Evolutionary conservation across 2,113 vertebrate species (phyloP).

Genomic region (Theristicus caerulescens): DNA sequence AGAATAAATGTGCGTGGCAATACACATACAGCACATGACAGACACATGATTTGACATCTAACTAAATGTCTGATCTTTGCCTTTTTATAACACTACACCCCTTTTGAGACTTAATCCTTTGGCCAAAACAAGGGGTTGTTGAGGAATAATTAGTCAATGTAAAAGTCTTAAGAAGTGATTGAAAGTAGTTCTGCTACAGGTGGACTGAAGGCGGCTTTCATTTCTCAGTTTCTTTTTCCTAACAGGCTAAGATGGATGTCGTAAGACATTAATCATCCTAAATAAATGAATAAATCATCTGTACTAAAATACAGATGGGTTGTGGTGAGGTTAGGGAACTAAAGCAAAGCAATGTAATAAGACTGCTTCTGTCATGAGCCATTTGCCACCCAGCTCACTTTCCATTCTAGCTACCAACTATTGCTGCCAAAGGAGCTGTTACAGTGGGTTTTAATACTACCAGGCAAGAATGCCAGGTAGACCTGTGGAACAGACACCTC

Average conservation of each 20-base stretch:
- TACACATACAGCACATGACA: background rate
- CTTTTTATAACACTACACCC: background rate
- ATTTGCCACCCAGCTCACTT: background rate
- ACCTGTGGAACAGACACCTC: background rate
- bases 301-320: background rate
- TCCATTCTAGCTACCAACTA: background rate
- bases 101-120: background rate
- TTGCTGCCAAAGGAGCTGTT: background rate
- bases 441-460: background rate
- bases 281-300: background rate
- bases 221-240: background rate
- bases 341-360: background rate
- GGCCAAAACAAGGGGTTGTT: background rate
- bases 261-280: background rate
- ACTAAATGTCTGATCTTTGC: background rate
- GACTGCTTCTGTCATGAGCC: background rate
- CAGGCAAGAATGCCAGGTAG: background rate
- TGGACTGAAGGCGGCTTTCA: background rate
- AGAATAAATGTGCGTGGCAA: background rate
- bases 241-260: background rate
- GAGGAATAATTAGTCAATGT: background rate
- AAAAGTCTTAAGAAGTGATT: background rate
- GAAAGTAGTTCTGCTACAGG: background rate
- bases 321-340: background rate
- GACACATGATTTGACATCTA: background rate